Evolutionary conservation across 2,888 invertebrate genomes (phyloP).

Genomic region (Perizoma affinitatum): DNA sequence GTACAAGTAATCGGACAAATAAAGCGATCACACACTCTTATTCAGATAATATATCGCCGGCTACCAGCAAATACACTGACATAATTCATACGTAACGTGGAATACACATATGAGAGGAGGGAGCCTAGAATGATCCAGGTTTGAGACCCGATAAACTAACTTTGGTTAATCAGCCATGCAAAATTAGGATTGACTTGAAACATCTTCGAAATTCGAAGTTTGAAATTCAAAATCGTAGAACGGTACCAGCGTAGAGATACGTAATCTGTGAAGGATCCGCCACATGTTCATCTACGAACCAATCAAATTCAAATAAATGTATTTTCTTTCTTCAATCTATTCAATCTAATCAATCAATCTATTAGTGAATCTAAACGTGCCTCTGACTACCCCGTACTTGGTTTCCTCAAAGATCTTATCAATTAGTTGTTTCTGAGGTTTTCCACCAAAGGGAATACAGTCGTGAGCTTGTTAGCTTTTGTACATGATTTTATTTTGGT

Average conservation of each 20-base stretch:
- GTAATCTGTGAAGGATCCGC: not conserved
- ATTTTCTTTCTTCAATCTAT: too few species aligned
- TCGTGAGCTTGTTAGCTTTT: too few species aligned
- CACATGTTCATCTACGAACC: too few species aligned
- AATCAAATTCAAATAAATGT: too few species aligned
- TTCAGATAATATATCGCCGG: slow-evolving; percentile 12
- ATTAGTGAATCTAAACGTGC: too few species aligned
- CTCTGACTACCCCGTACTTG: too few species aligned
- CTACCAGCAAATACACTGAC: slow-evolving; percentile 35
- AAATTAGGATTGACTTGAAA: not conserved
- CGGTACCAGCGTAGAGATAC: not conserved
- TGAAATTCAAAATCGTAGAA: not conserved
- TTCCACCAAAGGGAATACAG: too few species aligned
- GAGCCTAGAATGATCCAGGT: not conserved
- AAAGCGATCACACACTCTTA: slow-evolving; percentile 17
- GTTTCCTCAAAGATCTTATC: too few species aligned
- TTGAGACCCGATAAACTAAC: not conserved
- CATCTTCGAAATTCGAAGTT: too few species aligned
- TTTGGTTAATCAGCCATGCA: not conserved
- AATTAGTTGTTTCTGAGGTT: too few species aligned
- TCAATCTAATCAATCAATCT: too few species aligned
- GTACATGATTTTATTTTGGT: too few species aligned
- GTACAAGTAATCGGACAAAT: slow-evolving; percentile 14
- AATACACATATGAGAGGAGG: slow-evolving; percentile 23
- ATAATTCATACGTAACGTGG: slow-evolving; percentile 25